Evolutionary conservation across 1,140 invertebrate species (phyloP), one percentile per base, ranked within the genome.

Genomic region (Chionoecetes opilio): DNA sequence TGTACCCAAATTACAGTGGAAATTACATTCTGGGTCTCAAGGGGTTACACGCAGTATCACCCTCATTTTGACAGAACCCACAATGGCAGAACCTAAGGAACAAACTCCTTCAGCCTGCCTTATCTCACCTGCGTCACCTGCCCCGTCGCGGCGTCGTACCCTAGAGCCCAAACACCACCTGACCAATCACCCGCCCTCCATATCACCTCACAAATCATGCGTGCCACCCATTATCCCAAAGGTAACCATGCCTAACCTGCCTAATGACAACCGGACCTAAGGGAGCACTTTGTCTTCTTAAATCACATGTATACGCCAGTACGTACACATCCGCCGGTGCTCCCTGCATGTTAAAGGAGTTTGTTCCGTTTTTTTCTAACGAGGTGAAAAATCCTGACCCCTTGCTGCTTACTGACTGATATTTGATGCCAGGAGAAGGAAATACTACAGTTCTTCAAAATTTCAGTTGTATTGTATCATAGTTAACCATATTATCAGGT

Each of bases 161-260:
- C n/a, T n/a, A n/a, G n/a, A 75, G 21, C 63, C 63, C n/a, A n/a
- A 26, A 26, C 63, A n/a, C 63, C 63, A 75, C 63, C 63, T 75
- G 63, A 26, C 11, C 63, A 75, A 75, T 75, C 63, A 75, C 21
- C 21, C 63, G 63, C 63, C 63, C 63, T n/a, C 63, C 6, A 75
- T 75, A 75, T 75, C 63, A 75, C 63, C 63, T 75, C 63, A 75
- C 63, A 75, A 75, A 75, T 75, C 63, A 75, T 75, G 63, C 26
- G 21, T 8, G 63, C 63, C 63, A 26, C 63, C 63, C 63, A 75
- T 75, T 75, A 75, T 75, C 63, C 63, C 63, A 26, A 26, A 75
- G 63, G 63, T 75, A 75, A 75, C 63, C 63, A 75, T 75, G n/a
- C n/a, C n/a, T n/a, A n/a, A n/a, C n/a, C 63, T 75, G 63, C 63